Evolutionary conservation across 1,140 invertebrate genomes (phyloP), one percentile per base, ranked within the genome.

Genomic region (Trachymyrmex cornetzi): DNA sequence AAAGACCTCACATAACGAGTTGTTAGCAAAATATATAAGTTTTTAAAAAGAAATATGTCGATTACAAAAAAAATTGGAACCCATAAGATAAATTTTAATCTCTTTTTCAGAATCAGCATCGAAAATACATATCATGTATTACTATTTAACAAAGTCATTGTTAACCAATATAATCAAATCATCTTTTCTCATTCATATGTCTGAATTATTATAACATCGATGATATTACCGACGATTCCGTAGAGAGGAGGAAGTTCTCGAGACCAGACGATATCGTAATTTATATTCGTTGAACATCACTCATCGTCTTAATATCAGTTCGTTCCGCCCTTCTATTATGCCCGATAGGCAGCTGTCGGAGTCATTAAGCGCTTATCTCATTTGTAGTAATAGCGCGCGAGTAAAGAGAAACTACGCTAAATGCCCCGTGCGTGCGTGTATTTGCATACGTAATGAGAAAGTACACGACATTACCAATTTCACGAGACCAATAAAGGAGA

Each of bases 301-400:
- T 74, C 63, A 19, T 19, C 30, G 19, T 74, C 63, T 50, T 55
- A 14, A 50, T 59, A 79, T 69, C 85, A 44, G 27, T 67, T 61
- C 81, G 67, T 85, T 75, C 77, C 34, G 38, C 50, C 55, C 19
- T 75, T 81, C 61, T 53, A 53, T 77, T 82, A 72, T 24, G 44
- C 44, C 2, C 63, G 87, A 64, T 53, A 38, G 80, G 27, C 77
- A 77, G 88, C 79, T 87, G 79, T 90, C 86, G 48, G n/a, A 50
- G 38, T 90, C 89, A 89, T 90, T 90, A 89, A 87, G 57, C 53
- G 66, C 69, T 90, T 90, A 90, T 80, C 88, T 85, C 50, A 30
- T 53, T 30, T 16, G 88, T 63, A 72, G 88, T 89, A 90, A 89
- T 89, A 89, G 88, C 61, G 55, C 85, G 84, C 81, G 85, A 90